These are phyloP conservation scores for Cecidostiba fungosa DNA, from an alignment of 2,888 invertebrate genomes.

Conservation along the genomic window DNA sequence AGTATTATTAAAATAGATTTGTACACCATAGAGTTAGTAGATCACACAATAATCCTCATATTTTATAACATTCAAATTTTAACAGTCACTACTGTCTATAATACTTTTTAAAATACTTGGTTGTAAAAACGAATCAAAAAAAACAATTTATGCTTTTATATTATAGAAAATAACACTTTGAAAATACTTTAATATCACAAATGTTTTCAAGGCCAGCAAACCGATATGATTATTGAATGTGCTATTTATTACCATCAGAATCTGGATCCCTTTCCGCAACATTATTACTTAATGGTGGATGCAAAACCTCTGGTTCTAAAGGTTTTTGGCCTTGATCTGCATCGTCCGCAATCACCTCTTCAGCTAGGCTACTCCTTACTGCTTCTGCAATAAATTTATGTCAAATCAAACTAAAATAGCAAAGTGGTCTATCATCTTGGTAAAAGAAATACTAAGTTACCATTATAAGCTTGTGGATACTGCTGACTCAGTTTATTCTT, in stretches of 20 bases:
- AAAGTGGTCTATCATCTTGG: background rate
- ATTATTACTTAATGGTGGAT: constrained; percentile 64
- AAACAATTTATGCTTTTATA: constrained; percentile 34
- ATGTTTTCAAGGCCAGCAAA: constrained; percentile 36
- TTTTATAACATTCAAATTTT: constrained; percentile 48
- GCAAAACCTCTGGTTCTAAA: constrained; percentile 72
- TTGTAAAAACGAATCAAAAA: constrained; percentile 18
- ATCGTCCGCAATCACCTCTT: constrained; percentile 78
- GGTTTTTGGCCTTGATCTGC: constrained; percentile 71
- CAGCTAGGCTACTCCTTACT: constrained; percentile 77
- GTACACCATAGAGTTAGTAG: background rate
- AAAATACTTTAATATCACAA: constrained; percentile 47
- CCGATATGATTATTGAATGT: constrained; percentile 71
- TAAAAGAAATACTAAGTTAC: constrained; percentile 65
- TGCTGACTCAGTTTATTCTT: constrained; percentile 88
- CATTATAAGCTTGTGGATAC: constrained; percentile 78
- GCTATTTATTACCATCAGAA: constrained; percentile 78
- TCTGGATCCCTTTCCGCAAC: constrained; percentile 75
- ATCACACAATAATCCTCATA: constrained; percentile 30
- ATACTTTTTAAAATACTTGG: background rate
- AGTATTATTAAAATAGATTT: constrained; percentile 49
- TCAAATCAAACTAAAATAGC: background rate
- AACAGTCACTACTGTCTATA: background rate
- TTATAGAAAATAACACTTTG: constrained; percentile 27
- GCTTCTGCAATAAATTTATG: constrained; percentile 71